Evolutionary conservation across 2,888 invertebrate genomes (phyloP).

Genomic region (Apoda limacodes): DNA sequence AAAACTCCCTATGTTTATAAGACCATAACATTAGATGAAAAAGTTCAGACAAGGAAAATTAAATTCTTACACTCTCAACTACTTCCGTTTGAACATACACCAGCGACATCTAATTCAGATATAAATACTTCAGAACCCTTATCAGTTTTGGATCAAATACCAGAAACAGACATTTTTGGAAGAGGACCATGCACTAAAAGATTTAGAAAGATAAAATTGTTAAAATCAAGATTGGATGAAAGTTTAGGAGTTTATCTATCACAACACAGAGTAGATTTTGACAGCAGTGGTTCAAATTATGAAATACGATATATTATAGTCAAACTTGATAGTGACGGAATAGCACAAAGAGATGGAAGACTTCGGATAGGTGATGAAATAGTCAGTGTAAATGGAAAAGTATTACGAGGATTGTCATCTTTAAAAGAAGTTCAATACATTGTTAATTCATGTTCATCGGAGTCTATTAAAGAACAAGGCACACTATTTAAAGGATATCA

Average conservation of each 20-base stretch:
- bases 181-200: slow-evolving; percentile 71
- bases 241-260: slow-evolving; percentile 79
- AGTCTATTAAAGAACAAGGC: slow-evolving; percentile 46
- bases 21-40: slow-evolving; percentile 60
- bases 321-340: slow-evolving; percentile 73
- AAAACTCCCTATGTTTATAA: slow-evolving; percentile 54
- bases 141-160: slow-evolving; percentile 25
- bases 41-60: slow-evolving; percentile 61
- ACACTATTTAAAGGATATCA: slow-evolving; percentile 54
- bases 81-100: slow-evolving; percentile 40
- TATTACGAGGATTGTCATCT: slow-evolving; percentile 79
- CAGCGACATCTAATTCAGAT: slow-evolving; percentile 37
- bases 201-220: slow-evolving; percentile 74
- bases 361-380: slow-evolving; percentile 90
- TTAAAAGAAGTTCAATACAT: slow-evolving; percentile 74
- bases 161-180: slow-evolving; percentile 56
- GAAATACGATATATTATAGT: slow-evolving; percentile 74
- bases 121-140: slow-evolving; percentile 30
- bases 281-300: slow-evolving; percentile 59
- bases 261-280: slow-evolving; percentile 71
- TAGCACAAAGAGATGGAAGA: slow-evolving; percentile 82
- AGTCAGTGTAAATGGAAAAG: slow-evolving; percentile 87
- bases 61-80: slow-evolving; percentile 61
- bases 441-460: slow-evolving; percentile 64
- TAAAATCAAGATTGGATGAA: slow-evolving; percentile 74